A percentile compares a stretch with the other conserved stretches of the same genome.
Conservation (phyloP, 2,797 vertebrate species). For the Lacerta agilis region DNA sequence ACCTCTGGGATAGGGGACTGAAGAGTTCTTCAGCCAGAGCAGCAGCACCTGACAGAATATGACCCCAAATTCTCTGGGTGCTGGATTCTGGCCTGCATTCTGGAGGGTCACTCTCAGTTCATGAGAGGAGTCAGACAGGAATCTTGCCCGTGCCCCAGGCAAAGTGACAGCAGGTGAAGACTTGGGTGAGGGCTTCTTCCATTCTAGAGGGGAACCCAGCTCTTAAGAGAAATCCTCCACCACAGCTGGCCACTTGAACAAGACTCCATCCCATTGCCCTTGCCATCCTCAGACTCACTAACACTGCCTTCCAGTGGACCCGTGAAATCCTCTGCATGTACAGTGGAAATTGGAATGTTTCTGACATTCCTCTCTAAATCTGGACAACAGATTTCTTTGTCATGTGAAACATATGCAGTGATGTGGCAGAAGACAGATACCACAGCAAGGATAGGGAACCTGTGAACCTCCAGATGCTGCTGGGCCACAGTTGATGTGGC, state of each 20-base stretch:
- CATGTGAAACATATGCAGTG: neutral
- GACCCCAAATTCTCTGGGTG: neutral
- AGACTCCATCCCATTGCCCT: neutral
- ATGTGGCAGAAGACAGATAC: neutral
- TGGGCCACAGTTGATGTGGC: neutral
- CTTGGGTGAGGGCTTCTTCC: neutral
- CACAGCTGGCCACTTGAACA: neutral
- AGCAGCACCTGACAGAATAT: neutral
- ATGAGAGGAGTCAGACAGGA: neutral
- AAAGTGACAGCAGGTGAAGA: neutral
- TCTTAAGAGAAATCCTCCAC: neutral
- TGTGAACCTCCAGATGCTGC: neutral
- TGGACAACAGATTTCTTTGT: neutral
- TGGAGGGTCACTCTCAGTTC: neutral
- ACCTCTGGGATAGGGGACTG: neutral
- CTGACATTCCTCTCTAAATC: neutral
- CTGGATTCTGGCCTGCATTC: neutral
- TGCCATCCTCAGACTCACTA: neutral
- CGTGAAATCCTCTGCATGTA: neutral
- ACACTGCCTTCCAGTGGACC: neutral
- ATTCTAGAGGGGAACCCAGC: neutral
- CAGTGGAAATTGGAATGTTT: neutral
- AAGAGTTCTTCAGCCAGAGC: neutral
- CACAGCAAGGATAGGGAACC: neutral
- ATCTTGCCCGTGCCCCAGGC: neutral